Evolutionary conservation across 2,113 vertebrate genomes (phyloP), one percentile per base, ranked within the genome.

Genomic region (Gasterosteus aculeatus): DNA sequence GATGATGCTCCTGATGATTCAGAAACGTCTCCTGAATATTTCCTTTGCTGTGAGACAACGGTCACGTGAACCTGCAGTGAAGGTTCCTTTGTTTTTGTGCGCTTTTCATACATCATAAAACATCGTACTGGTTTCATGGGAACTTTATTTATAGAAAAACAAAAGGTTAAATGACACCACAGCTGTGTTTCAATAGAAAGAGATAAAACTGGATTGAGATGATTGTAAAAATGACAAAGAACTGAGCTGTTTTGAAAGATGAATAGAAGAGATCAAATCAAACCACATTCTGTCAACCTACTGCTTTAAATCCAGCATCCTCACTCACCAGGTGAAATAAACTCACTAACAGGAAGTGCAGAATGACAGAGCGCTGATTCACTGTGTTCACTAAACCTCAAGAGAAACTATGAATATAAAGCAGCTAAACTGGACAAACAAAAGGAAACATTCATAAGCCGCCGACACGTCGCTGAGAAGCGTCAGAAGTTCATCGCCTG

Each of bases 131-230:
- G 57, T 62, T 59, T 72, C 35, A 77, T 15, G 61, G 67, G 39
- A 80, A 77, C 64, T 91, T 90, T 89, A 90, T 88, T 89, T 60
- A 71, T 83, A 90, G 33, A 91, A 81, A 84, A 89, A 78, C 65
- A 78, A 44, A 60, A 46, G 26, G 54, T 49, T 39, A 22, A 33
- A 73, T 22, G 69, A 59, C 57, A 39, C 16, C 26, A 71, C 67
- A 29, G 41, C 26, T 39, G 72, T 10, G 26, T 69, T 51, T 59
- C 54, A 16, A 10, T 0, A 3, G 10, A 31, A 51, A 41, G 35
- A 5, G 8, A 6, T 42, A 10, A 66, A 53, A 22, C 54, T 56
- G 73, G 68, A 61, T 5, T 9, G 58, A 63, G 77, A 42, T 14
- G 26, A 57, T 10, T 22, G 59, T 73, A 80, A 75, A 85, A 80